Evolutionary conservation across 1,140 invertebrate species (phyloP).

Genomic region (Sarcophaga peregrina): DNA sequence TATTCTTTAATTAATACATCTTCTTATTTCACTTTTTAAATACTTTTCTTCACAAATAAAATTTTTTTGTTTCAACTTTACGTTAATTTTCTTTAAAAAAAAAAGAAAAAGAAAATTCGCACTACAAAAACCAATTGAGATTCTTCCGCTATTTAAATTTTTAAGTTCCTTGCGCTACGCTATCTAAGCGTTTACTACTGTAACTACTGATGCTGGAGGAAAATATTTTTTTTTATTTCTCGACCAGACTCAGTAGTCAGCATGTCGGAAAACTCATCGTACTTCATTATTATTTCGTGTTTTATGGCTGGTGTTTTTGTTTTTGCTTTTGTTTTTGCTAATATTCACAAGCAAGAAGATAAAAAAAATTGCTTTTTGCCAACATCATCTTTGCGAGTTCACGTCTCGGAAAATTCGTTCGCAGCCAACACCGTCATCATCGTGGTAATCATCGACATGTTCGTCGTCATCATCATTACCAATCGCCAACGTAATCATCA

Average conservation of each 20-base stretch:
- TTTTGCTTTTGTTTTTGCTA: neutral
- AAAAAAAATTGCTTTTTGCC: conserved; percentile 5
- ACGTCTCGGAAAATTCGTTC: neutral
- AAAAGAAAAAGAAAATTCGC: neutral
- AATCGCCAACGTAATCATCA: neutral
- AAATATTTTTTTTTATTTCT: too few relatives aligned
- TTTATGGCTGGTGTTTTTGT: neutral
- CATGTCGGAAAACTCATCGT: neutral
- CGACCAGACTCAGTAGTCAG: neutral
- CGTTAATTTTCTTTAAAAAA: neutral
- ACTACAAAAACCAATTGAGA: neutral
- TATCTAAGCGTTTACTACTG: conserved; percentile 29
- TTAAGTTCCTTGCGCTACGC: conserved; percentile 24
- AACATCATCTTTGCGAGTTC: conserved; percentile 21
- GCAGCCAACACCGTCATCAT: neutral
- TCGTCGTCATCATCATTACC: neutral
- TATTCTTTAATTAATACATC: too few relatives aligned
- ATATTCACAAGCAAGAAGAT: neutral
- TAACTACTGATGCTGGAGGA: conserved; percentile 9
- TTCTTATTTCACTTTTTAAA: neutral
- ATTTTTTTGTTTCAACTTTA: neutral
- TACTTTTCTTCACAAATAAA: neutral
- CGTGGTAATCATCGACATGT: neutral
- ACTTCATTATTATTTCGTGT: neutral
- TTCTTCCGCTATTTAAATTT: neutral